phyloP scores from a whole-genome alignment of 92 coral and sea anemone genomes.

The Umimayanthus kanabou region DNA sequence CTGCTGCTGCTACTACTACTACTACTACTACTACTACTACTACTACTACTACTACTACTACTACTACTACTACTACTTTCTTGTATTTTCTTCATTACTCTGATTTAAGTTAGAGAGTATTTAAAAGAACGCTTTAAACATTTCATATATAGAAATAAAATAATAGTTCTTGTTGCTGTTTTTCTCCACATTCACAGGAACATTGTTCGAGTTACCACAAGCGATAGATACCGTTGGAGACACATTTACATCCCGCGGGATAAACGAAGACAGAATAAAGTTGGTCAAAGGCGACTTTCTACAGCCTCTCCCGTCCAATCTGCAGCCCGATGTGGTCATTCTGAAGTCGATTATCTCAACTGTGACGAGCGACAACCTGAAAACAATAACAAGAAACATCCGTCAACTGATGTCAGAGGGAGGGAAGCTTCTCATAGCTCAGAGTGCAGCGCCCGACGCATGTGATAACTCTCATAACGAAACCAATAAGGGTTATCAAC shows the following conservation, averaged over 20 bases:
- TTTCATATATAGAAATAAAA: too few relatives aligned
- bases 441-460: constrained; percentile 32
- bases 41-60: too few relatives aligned
- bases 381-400: not conserved
- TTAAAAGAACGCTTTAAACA: too few relatives aligned
- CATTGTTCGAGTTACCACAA: constrained; percentile 20
- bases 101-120: too few relatives aligned
- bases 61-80: too few relatives aligned
- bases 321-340: constrained; percentile 1
- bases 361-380: constrained; percentile 1
- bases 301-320: constrained; percentile 16
- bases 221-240: constrained; percentile 17
- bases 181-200: not conserved
- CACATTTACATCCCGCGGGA: not conserved
- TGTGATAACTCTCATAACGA: constrained; percentile 17
- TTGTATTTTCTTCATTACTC: too few relatives aligned
- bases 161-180: too few relatives aligned
- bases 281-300: constrained; percentile 28
- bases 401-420: not conserved
- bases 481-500: constrained; percentile 23
- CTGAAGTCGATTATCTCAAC: constrained; percentile 24
- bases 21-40: too few relatives aligned
- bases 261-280: constrained; percentile 12
- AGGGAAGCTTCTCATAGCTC: not conserved
- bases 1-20: too few relatives aligned